Base-by-base conservation (phyloP, 2,888 invertebrate species). In the Nephrocerus scutellatus region DNA sequence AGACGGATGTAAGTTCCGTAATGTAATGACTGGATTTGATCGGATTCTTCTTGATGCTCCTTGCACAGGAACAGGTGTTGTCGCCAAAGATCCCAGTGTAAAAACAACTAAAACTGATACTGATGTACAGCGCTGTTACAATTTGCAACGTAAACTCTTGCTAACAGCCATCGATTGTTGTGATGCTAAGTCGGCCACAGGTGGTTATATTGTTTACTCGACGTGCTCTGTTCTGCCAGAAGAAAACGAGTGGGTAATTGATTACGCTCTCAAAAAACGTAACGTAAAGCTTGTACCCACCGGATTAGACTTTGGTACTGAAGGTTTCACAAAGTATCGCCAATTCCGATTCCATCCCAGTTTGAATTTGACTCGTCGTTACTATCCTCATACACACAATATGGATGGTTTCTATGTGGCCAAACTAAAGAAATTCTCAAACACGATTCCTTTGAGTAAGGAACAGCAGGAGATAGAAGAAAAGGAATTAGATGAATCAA, bases 331-430 rank as follows among this genome's bases (percentile, higher is more conserved):
- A 0, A 92, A 84, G 70, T 96, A 83, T 58, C 76, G 85, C 35
- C 82, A 87, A 49, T 74, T 79, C 55, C 75, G 91, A 52, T 96
- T 90, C 71, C 92, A 96, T 68, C 91, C 90, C 0, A 84, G 86
- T 9, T 68, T 98, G 66, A 89, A 88, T 59, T 68, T 90, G 41
- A 86, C 92, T 0, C 79, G 82, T 61, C 75, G 98, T 35, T 95
- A 90, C 71, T 99, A 98, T 70, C 98, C 98, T 0, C 98, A 99
- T 63, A 84, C 86, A 4, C 93, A 98, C 64, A 99, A 99, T 63
- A 90, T 98, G 86, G 98, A 99, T 70, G 98, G 98, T 4, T 99
- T 99, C 69, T 99, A 84, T 72, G 95, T 99, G 2, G 96, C 96
- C 1, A 99, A 99, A 71, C 68, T 99, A 10, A 92, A 93, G 70